Percentiles rank a stretch among this genome's conserved stretches.
Evolutionary conservation across 2,888 invertebrate genomes (phyloP).

Genomic region (Lepidocyrtinus sp.): DNA sequence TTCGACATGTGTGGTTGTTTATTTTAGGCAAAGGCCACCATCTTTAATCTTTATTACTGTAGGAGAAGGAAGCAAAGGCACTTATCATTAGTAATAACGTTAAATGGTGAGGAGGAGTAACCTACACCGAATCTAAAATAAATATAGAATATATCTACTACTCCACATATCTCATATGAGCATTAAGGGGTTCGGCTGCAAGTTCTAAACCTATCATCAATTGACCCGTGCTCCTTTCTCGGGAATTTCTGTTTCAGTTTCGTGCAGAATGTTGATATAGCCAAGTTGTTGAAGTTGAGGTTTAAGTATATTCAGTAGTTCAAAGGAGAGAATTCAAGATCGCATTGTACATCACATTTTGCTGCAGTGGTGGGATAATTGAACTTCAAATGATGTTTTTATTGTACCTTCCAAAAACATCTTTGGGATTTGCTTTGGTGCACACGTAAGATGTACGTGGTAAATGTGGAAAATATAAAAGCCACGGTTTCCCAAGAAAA

Average conservation of each 20-base stretch:
- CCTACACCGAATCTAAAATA: neutral
- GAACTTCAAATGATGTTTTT: slow-evolving; percentile 33
- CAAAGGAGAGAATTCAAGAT: too few relatives aligned
- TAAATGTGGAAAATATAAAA: neutral
- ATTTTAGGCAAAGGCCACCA: slow-evolving; percentile 61
- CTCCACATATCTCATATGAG: neutral
- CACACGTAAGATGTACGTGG: slow-evolving; percentile 4
- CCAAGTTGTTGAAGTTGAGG: neutral
- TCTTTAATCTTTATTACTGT: slow-evolving; percentile 66
- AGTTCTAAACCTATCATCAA: slow-evolving; percentile 46
- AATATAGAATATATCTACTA: too few relatives aligned
- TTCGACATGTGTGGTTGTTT: slow-evolving; percentile 69
- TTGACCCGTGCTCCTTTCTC: slow-evolving; percentile 47
- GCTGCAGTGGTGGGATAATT: neutral
- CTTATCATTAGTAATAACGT: slow-evolving; percentile 7
- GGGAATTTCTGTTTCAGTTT: too few relatives aligned
- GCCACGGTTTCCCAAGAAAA: neutral
- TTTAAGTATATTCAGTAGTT: too few relatives aligned
- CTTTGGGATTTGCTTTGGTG: slow-evolving; percentile 5
- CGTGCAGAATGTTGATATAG: too few relatives aligned
- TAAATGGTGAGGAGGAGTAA: neutral
- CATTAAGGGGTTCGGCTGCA: neutral
- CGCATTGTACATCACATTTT: too few relatives aligned
- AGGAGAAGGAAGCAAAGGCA: slow-evolving; percentile 39
- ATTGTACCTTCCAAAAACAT: slow-evolving; percentile 18